Evolutionary conservation across 2,888 invertebrate genomes (phyloP).

Genomic region (Acrobasis consociella): DNA sequence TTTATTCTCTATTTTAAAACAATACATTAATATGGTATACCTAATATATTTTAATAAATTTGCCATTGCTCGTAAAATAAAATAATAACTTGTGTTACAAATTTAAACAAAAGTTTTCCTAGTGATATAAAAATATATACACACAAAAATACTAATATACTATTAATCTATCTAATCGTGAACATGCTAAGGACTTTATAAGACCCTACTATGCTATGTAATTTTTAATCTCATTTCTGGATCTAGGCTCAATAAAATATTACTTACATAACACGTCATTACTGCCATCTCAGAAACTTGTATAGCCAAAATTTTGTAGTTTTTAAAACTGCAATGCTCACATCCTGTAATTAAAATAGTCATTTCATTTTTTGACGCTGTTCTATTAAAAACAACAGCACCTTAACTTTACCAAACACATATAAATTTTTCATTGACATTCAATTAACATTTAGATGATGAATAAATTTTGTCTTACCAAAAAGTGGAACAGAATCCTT

Average conservation of each 20-base stretch:
- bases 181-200: too few species aligned
- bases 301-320: not conserved
- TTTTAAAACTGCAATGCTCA: slow-evolving; percentile 26
- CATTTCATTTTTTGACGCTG: not conserved
- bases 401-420: slow-evolving; percentile 52
- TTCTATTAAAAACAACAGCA: slow-evolving; percentile 7
- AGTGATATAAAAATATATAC: too few species aligned
- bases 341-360: slow-evolving; percentile 71
- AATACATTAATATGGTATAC: too few species aligned
- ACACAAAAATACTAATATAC: too few species aligned
- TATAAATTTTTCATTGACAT: slow-evolving; percentile 67
- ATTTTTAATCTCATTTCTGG: too few species aligned
- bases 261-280: slow-evolving; percentile 54
- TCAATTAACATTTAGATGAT: slow-evolving; percentile 74
- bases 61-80: too few species aligned
- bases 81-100: too few species aligned
- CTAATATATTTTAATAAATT: too few species aligned
- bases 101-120: too few species aligned
- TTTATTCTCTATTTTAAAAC: not conserved
- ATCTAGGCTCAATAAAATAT: not conserved
- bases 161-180: too few species aligned
- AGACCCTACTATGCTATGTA: too few species aligned
- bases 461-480: slow-evolving; percentile 72
- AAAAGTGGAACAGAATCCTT: slow-evolving; percentile 71
- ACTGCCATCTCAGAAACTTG: slow-evolving; percentile 38